Evolutionary conservation across 2,888 invertebrate species (phyloP), one percentile per base, ranked within the genome.

Genomic region (Caenorhabditis japonica): DNA sequence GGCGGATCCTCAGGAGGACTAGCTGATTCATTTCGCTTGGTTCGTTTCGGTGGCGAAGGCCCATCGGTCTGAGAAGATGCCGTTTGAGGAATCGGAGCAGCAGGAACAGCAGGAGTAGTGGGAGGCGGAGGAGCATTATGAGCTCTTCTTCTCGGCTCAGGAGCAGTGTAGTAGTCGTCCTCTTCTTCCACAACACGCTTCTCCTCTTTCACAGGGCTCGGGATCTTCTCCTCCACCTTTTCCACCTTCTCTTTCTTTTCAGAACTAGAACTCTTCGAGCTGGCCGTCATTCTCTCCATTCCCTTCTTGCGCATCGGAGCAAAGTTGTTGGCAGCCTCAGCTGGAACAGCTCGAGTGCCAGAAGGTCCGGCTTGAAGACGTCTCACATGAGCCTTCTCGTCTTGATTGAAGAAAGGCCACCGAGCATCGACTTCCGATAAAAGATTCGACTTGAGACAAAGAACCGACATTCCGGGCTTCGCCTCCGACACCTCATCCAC

Each of bases 381-480:
- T 56, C 73, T 21, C 2, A 68, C 73, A 33, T 43, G 33, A 8
- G 66, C 61, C 23, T 81, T 82, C 41, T 83, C 83, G 7, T 81
- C 81, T n/a, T 75, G 70, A 17, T 72, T 76, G 49, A 76, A 81
- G 74, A 82, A 82, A 46, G 69, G 64, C 83, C 83, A 83, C 12
- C 80, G 72, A 27, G 62, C 41, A 62, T 79, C 75, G 23, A 80
- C 75, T 58, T 81, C 70, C 21, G 69, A 52, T 7, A 61, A 39
- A 30, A 69, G 58, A 8, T 44, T 47, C 7, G 70, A 64, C 21
- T 68, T 70, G 8, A 77, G 53, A 3, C 33, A 46, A 1, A 76
- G 44, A 1, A 53, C 39, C 3, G 46, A 17, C 21, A 27, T 33
- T 7, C 51, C 51, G 2, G 64, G 30, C n/a, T 38, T n/a, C 21